Base-by-base conservation (phyloP, 2,888 invertebrate species). In the Brachyptera risi region DNA sequence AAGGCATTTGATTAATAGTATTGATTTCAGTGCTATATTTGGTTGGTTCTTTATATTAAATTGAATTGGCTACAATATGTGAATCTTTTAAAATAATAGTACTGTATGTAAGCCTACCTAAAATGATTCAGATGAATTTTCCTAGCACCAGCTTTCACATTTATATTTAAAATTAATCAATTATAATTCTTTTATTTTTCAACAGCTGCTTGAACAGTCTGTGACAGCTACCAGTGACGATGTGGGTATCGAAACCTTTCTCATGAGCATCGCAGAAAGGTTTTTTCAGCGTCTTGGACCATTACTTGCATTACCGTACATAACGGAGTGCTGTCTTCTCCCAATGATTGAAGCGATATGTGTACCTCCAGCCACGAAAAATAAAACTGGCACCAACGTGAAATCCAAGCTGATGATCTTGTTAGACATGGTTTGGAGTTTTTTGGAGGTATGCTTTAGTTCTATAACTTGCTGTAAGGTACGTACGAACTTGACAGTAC, bases 271-370 rank as follows among this genome's bases (percentile, higher is more conserved):
- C 11, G 68, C 72, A 13, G 69, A 71, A 56, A 68, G 68, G 0
- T 68, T 88, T 2, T 76, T 85, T 9, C 80, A 83, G 44, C 81
- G 84, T 63, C 70, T 90, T 26, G 83, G 84, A 0, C 78, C 80
- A 2, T 73, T 83, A 1, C 73, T 90, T 31, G 80, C 81, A 1
- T 76, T 83, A 42, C 80, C 87, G 0, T 90, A 88, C 69, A 80
- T 91, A 15, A 83, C 86, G 21, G 87, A 90, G 58, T 80, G 82
- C 9, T 82, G 86, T 63, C 76, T 91, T 59, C 75, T 90, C 38
- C 82, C 84, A 0, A 72, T 78, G 74, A 58, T 82, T 56, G 73
- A 71, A 42, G 68, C 71, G 19, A 61, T 75, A 2, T 61, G 62
- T 56, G 27, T 63, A 13, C 60, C 66, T 11, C 54, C 64, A 0